Conservation (phyloP, 2,888 invertebrate species). For the Cryptosula pallasiana region DNA sequence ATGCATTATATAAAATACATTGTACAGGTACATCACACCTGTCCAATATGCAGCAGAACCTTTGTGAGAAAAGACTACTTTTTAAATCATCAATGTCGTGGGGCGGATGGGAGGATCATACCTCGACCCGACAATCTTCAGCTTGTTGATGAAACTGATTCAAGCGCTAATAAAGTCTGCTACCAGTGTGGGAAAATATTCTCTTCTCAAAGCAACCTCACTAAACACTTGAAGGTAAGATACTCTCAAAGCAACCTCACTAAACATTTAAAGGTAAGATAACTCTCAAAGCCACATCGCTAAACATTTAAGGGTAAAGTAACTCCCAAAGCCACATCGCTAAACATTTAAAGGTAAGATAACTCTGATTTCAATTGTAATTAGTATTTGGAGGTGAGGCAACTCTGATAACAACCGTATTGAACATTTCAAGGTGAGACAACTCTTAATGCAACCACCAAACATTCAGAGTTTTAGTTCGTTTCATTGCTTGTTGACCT, state of each 20-base stretch:
- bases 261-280: too few relatives aligned
- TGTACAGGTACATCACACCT: conserved; percentile 25
- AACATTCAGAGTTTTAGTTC: too few relatives aligned
- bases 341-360: conserved; percentile 53
- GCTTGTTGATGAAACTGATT: neutral
- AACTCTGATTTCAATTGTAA: too few relatives aligned
- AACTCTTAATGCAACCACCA: conserved; percentile 52
- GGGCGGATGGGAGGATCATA: neutral
- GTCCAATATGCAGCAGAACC: conserved; percentile 34
- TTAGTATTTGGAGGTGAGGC: too few relatives aligned
- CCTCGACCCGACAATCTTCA: conserved; percentile 11
- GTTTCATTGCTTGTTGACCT: too few relatives aligned
- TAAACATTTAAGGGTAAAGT: too few relatives aligned
- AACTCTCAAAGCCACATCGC: too few relatives aligned
- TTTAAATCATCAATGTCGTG: conserved; percentile 6
- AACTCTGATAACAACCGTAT: too few relatives aligned
- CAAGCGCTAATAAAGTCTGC: conserved; percentile 43
- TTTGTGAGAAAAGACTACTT: conserved; percentile 30
- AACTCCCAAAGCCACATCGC: conserved; percentile 54
- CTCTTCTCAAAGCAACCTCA: conserved; percentile 52
- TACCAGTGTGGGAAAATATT: conserved; percentile 56
- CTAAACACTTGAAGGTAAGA: conserved; percentile 54
- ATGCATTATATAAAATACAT: neutral
- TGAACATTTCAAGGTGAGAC: too few relatives aligned
- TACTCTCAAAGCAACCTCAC: too few relatives aligned